phyloP scores from a whole-genome alignment of 2,888 invertebrate genomes.

The Alloscopus bannaensis region DNA sequence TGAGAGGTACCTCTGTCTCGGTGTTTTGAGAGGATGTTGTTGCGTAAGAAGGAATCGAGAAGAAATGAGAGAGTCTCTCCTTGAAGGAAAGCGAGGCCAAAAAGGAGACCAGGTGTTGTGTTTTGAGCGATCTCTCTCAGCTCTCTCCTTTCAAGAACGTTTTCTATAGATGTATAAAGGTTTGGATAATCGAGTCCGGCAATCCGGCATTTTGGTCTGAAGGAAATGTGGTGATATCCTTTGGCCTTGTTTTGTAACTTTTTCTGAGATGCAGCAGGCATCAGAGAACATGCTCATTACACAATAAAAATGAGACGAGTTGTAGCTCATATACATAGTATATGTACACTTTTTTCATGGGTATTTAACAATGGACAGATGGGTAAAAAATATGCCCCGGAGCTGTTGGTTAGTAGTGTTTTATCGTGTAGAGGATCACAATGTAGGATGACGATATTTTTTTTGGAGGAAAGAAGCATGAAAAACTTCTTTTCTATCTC shows the following conservation, averaged over 20 bases:
- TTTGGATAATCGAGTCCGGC: slow-evolving; percentile 6
- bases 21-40: too few relatives aligned
- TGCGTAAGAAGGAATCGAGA: background rate
- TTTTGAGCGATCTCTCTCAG: background rate
- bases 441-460: background rate
- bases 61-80: background rate
- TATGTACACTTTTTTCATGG: background rate
- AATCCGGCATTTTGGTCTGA: background rate
- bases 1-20: too few relatives aligned
- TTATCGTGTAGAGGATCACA: background rate
- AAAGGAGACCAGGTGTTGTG: slow-evolving; percentile 4
- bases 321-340: background rate
- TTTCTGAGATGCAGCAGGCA: background rate
- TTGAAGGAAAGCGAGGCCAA: background rate
- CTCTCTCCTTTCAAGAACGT: slow-evolving; percentile 24
- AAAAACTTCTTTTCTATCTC: background rate
- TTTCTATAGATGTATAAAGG: background rate
- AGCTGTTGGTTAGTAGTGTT: slow-evolving; percentile 45
- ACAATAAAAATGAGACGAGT: background rate
- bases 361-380: slow-evolving; percentile 2
- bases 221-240: slow-evolving; percentile 4
- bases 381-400: slow-evolving; percentile 7
- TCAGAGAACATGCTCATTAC: background rate
- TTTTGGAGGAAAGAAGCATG: background rate
- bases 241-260: slow-evolving; percentile 14